Conservation (phyloP, 2,113 vertebrate genomes). For the Salvelinus sp. region DNA sequence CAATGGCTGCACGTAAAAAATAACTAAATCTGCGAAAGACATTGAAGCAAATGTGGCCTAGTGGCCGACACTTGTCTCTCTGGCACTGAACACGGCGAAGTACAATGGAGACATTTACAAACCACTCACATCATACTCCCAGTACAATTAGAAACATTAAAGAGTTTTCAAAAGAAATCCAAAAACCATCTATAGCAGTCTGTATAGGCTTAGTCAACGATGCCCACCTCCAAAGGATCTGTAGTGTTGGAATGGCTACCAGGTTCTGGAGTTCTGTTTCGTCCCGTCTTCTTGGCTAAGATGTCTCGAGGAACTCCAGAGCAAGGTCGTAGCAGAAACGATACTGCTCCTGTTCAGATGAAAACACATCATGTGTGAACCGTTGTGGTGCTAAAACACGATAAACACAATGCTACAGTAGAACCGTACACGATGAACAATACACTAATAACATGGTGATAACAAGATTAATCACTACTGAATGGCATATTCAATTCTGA, state of each 20-base stretch:
- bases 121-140: conserved; percentile 29
- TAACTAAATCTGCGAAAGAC: conserved; percentile 61
- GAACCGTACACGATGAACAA: too few species aligned
- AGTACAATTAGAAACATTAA: conserved; percentile 22
- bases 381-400: not conserved
- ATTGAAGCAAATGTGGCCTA: conserved; percentile 56
- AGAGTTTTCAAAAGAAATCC: too few species aligned
- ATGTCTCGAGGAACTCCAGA: conserved; percentile 93
- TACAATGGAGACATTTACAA: conserved; percentile 40
- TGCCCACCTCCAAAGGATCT: not conserved
- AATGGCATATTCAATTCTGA: too few species aligned
- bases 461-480: too few species aligned
- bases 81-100: conserved; percentile 70
- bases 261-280: too few species aligned
- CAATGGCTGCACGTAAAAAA: conserved; percentile 66
- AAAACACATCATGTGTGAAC: not conserved
- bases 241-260: too few species aligned
- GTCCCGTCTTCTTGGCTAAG: conserved; percentile 69
- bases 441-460: too few species aligned
- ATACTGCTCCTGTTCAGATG: conserved; percentile 87
- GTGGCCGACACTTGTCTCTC: conserved; percentile 60
- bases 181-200: too few species aligned
- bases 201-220: not conserved
- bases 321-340: conserved; percentile 98
- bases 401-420: not conserved